phyloP scores from a whole-genome alignment of 2,113 vertebrate species.

The Amblyopsis rosae region DNA sequence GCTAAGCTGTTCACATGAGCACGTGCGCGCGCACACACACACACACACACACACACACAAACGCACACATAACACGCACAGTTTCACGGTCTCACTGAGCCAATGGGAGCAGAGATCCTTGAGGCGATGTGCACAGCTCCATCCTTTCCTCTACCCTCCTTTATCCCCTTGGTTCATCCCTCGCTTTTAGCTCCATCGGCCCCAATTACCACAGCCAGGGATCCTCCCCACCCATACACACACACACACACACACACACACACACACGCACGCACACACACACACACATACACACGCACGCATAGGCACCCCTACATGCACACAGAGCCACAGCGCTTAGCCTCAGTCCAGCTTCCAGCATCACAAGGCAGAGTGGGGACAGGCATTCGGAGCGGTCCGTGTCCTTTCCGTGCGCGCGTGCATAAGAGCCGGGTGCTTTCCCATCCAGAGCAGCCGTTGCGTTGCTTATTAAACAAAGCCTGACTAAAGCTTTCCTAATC shows the following conservation, averaged over 20 bases:
- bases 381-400: constrained; percentile 37
- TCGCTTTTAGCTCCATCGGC: constrained; percentile 73
- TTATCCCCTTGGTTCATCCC: constrained; percentile 69
- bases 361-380: constrained; percentile 40
- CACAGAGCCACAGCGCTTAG: constrained; percentile 1
- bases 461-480: constrained; percentile 80
- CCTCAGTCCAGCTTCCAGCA: constrained; percentile 20
- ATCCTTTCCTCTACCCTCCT: constrained; percentile 65
- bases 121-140: constrained; percentile 61
- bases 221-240: constrained; percentile 26
- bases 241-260: constrained; percentile 5
- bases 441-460: constrained; percentile 70
- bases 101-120: constrained; percentile 67
- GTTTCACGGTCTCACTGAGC: constrained; percentile 38
- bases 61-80: constrained; percentile 10
- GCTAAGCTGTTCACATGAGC: constrained; percentile 61
- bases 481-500: constrained; percentile 78
- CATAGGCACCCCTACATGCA: constrained; percentile 3
- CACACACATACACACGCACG: background rate
- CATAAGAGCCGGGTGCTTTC: constrained; percentile 55
- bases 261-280: constrained; percentile 4
- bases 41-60: constrained; percentile 18
- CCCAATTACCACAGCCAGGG: constrained; percentile 71
- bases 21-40: constrained; percentile 17
- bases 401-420: constrained; percentile 32